Conservation (phyloP, 1,140 invertebrate species). For the Zaprionus camerounensis region DNA sequence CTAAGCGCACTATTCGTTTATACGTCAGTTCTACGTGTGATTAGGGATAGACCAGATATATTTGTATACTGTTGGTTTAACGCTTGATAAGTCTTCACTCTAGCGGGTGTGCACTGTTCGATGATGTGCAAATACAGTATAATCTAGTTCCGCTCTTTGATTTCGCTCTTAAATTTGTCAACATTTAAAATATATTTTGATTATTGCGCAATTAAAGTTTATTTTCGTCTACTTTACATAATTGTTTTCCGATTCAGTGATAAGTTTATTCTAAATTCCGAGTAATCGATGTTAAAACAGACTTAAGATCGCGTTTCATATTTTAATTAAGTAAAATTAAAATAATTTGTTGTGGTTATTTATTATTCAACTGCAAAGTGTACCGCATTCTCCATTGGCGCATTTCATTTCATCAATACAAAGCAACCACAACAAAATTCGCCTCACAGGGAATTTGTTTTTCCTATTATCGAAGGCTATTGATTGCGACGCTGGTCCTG, state of each 20-base stretch:
- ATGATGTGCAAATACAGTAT: too few relatives aligned
- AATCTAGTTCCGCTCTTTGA: neutral
- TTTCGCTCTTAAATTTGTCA: neutral
- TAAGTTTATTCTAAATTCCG: neutral
- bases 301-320: too few relatives aligned
- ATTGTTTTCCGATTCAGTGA: neutral
- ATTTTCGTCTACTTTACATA: neutral
- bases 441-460: conserved; percentile 29
- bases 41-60: too few relatives aligned
- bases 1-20: too few relatives aligned
- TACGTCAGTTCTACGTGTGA: too few relatives aligned
- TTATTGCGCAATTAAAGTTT: neutral
- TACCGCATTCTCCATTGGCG: neutral
- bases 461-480: neutral
- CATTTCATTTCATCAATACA: neutral
- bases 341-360: neutral
- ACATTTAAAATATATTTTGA: neutral
- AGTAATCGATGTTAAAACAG: neutral
- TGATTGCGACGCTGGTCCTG: neutral
- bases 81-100: too few relatives aligned
- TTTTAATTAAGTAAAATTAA: too few relatives aligned
- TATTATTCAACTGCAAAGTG: neutral
- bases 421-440: neutral
- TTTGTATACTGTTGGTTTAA: too few relatives aligned
- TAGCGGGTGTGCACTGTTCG: neutral